Evolutionary conservation across 1,140 invertebrate genomes (phyloP), one percentile per base, ranked within the genome.

Genomic region (Tetramorium simillimum): DNA sequence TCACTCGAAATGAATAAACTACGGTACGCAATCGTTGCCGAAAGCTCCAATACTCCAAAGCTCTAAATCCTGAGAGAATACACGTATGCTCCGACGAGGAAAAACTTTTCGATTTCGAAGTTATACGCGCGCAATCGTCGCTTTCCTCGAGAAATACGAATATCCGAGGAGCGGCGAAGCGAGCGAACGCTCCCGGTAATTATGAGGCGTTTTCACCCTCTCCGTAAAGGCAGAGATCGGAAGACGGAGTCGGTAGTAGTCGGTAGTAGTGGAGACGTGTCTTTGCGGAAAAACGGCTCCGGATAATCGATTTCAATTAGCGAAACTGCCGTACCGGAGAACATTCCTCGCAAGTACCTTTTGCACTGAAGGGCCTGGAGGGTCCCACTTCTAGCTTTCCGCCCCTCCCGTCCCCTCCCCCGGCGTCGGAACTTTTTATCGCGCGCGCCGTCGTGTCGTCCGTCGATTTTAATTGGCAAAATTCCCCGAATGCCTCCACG

Each of bases 251-350:
- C 24, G 24, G 33, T 0, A 37, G 18, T 46, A 43, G 24, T 58
- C 53, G 62, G 10, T 43, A 46, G n/a, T 28, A 60, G 37, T n/a
- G 53, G 82, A 58, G 77, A 78, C 53, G 49, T 69, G 76, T 72
- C 62, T 75, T 56, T 60, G 72, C 70, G 85, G 58, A 88, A 89
- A 91, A 91, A 89, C 86, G 80, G 28, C 58, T 49, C 76, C 58
- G 51, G 82, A 87, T 89, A 92, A 92, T 92, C 90, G 91, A 92
- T 92, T 92, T 92, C 88, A 92, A 91, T 92, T 91, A 92, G 90
- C 90, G 86, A 90, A 92, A 90, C 91, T 91, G 88, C 86, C 88
- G 84, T 75, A 77, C 73, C 82, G 69, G 86, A 89, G 84, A 80
- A 92, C 88, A 91, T 92, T 87, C 88, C 88, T 88, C 65, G 58